These are phyloP conservation scores for Hypomecis punctinalis DNA, from an alignment of 2,888 invertebrate species.

Conservation along the genomic window DNA sequence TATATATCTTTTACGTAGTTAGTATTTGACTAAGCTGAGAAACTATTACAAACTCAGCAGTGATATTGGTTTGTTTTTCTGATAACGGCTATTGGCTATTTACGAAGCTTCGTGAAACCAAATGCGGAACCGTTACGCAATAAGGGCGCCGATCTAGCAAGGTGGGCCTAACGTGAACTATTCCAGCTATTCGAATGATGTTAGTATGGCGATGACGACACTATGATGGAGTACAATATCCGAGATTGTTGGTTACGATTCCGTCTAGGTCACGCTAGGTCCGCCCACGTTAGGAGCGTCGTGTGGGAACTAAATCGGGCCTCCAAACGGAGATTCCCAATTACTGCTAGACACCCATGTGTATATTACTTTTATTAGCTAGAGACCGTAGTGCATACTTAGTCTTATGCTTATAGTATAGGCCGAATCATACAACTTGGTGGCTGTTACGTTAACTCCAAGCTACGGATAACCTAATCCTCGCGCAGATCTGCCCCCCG, in stretches of 20 bases:
- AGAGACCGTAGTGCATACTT: too few relatives aligned
- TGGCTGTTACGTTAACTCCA: too few relatives aligned
- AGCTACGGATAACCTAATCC: neutral
- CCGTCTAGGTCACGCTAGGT: constrained; percentile 1
- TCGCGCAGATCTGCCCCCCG: too few relatives aligned
- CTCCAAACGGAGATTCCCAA: neutral
- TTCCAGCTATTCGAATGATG: neutral
- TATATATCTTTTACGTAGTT: neutral
- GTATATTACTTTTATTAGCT: too few relatives aligned
- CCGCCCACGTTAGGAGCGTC: constrained; percentile 4
- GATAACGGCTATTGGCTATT: too few relatives aligned
- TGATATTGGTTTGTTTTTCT: too few relatives aligned
- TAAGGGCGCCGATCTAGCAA: neutral
- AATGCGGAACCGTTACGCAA: neutral
- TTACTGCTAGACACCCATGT: too few relatives aligned
- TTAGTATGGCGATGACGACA: neutral
- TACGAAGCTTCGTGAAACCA: too few relatives aligned
- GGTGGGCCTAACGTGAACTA: neutral
- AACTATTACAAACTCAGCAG: too few relatives aligned
- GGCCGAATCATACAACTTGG: too few relatives aligned
- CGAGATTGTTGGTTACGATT: constrained; percentile 5
- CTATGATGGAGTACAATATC: neutral
- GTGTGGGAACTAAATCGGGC: constrained; percentile 5
- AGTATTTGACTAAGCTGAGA: neutral
- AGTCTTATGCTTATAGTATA: neutral